A percentile compares a stretch with the other conserved stretches of the same genome.
Evolutionary conservation across 30 jellyfish, hydroid and myxozoan species (phyloP).

Genomic region (Turritopsis dohrnii): DNA sequence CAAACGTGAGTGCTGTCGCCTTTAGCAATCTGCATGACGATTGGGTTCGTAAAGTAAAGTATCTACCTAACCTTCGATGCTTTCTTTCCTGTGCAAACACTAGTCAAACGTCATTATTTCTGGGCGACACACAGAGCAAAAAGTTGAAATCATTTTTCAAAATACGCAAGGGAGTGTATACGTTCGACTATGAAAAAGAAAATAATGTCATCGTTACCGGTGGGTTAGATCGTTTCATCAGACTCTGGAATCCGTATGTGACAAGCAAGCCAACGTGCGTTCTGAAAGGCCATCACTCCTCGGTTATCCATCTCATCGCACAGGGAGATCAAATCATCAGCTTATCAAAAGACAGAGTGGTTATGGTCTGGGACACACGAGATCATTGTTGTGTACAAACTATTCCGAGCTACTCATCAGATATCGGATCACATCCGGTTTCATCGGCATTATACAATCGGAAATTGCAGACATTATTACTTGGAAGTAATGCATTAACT

Average conservation of each 20-base stretch:
- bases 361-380: conserved; percentile 84
- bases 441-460: conserved; percentile 63
- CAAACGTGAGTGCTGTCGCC: conserved; percentile 33
- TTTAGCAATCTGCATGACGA: conserved; percentile 61
- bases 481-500: conserved; percentile 73
- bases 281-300: conserved; percentile 76
- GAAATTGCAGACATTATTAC: conserved; percentile 54
- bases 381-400: conserved; percentile 94
- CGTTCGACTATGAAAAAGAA: conserved; percentile 90
- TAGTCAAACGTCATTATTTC: conserved; percentile 54
- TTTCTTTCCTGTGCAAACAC: conserved; percentile 81
- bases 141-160: conserved; percentile 66
- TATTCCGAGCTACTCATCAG: conserved; percentile 69
- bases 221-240: conserved; percentile 75
- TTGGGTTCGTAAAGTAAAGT: conserved; percentile 94
- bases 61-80: conserved; percentile 67
- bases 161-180: conserved; percentile 65
- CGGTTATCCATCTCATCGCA: conserved; percentile 63
- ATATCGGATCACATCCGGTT: conserved; percentile 56
- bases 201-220: conserved; percentile 88
- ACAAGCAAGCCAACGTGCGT: conserved; percentile 81
- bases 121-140: conserved; percentile 74
- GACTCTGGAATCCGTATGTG: conserved; percentile 94
- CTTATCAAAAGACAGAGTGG: conserved; percentile 73
- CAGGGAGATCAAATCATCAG: conserved; percentile 77